Base-by-base conservation (phyloP, 2,113 vertebrate species). In the Cricetomys ansorgei region DNA sequence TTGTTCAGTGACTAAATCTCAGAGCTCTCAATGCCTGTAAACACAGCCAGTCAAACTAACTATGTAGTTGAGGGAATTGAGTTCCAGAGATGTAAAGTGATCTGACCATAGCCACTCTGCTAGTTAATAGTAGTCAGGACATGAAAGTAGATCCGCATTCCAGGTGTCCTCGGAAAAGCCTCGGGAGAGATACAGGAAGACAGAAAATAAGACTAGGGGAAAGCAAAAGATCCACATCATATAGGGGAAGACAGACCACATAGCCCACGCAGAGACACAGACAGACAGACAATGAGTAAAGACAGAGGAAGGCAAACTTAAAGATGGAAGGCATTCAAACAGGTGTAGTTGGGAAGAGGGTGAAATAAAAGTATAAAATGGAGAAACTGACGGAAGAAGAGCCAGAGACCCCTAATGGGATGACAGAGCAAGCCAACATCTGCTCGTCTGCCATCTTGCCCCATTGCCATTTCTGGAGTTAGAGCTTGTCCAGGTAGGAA, bases 1-100 rank as follows among this genome's bases (percentile, higher is more conserved):
- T 81, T 53, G 67, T 72, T 92, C 45, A 29, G 13, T 67, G 59
- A 94, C 50, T 76, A 86, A 91, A 72, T 72, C 57, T 91, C 73
- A 83, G 69, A 57, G 29, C 27, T 88, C 12, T 45, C 29, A 72
- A 59, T 59, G 43, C 69, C 11, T 15, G n/a, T 65, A 93, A 80
- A 65, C 73, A 21, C 19, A 64, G 57, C 15, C 48, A 62, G n/a
- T 84, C 62, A 59, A 70, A 81, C 7, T 31, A 16, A 55, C 29
- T 77, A 3, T 57, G n/a, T 0, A 11, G 10, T 4, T 62, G 23
- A 75, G 16, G 37, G 83, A 91, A 84, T 11, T 62, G 70, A 96
- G 31, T 3, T 5, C 79, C 75, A 94, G 70, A 88, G 19, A 34
- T 90, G 29, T 79, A 50, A 92, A 94, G 72, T 84, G 73, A 80